A percentile compares a stretch with the other conserved stretches of the same genome.
Conservation (phyloP, 2,888 invertebrate genomes). For the Ctenicera cuprea region DNA sequence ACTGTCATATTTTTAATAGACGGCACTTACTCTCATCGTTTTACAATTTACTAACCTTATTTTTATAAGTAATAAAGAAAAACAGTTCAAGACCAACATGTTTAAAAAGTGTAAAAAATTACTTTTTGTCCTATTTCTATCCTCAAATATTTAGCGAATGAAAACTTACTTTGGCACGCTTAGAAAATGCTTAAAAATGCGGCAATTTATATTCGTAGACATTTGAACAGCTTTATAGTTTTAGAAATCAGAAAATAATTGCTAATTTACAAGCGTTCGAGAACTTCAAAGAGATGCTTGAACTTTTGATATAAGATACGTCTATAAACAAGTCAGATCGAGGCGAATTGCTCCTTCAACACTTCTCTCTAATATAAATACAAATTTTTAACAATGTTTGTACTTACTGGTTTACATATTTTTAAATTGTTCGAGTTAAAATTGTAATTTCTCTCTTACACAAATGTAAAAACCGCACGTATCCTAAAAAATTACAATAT, state of each 20-base stretch:
- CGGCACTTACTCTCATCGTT: too few species aligned
- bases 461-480: too few species aligned
- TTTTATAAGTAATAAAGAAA: too few species aligned
- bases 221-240: constrained; percentile 42
- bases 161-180: constrained; percentile 17
- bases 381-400: background rate
- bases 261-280: constrained; percentile 57
- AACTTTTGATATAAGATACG: constrained; percentile 58
- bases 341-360: constrained; percentile 54
- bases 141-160: background rate
- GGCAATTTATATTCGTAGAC: constrained; percentile 36
- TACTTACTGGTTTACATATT: background rate
- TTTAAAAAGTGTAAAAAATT: too few species aligned
- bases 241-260: constrained; percentile 55
- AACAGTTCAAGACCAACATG: too few species aligned
- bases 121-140: constrained; percentile 6
- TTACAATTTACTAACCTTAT: too few species aligned
- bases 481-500: too few species aligned
- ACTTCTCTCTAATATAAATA: constrained; percentile 1
- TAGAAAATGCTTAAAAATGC: constrained; percentile 28
- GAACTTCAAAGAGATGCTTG: constrained; percentile 54
- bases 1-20: too few species aligned
- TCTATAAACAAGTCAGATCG: constrained; percentile 56
- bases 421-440: background rate
- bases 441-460: background rate